Conservation (phyloP, 2,888 invertebrate genomes). For the Chrysomela aeneicollis region DNA sequence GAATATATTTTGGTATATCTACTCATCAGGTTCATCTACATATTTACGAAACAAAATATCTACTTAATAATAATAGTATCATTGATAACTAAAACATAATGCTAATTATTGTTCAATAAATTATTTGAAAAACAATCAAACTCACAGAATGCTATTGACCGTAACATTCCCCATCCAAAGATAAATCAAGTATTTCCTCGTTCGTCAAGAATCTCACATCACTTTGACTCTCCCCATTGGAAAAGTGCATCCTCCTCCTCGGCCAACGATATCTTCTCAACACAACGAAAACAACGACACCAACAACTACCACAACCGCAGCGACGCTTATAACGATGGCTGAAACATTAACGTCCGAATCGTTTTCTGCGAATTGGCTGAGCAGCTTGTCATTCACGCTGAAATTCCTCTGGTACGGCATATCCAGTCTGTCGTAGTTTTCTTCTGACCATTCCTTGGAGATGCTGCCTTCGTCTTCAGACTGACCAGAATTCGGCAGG, state of each 20-base stretch:
- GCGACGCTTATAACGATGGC: slow-evolving; percentile 19
- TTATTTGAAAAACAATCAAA: no score
- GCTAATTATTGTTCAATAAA: no score
- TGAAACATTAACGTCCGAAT: slow-evolving; percentile 18
- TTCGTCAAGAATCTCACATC: slow-evolving; percentile 67
- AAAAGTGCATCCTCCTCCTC: slow-evolving; percentile 32
- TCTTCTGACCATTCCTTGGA: slow-evolving; percentile 36
- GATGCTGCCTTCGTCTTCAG: slow-evolving; percentile 13
- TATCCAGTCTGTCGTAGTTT: slow-evolving; percentile 34
- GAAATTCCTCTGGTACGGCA: slow-evolving; percentile 19
- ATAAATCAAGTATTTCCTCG: slow-evolving; percentile 66
- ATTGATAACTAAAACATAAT: no score
- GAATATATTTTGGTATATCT: no score
- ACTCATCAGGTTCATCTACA: no score
- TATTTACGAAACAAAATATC: no score
- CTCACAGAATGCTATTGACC: slow-evolving; percentile 16
- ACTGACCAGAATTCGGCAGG: slow-evolving; percentile 7
- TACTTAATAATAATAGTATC: no score
- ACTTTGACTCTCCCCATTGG: slow-evolving; percentile 58
- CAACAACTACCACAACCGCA: slow-evolving; percentile 18
- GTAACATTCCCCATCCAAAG: slow-evolving; percentile 44
- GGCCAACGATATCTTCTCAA: slow-evolving; percentile 27
- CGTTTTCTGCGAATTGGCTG: slow-evolving; percentile 19
- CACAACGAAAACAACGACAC: slow-evolving; percentile 26
- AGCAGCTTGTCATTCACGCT: slow-evolving; percentile 33